A percentile compares a stretch with the other conserved stretches of the same genome.
These are phyloP conservation scores for Reticulitermes lucifugus DNA, from an alignment of 2,888 invertebrate genomes.

Conservation along the genomic window DNA sequence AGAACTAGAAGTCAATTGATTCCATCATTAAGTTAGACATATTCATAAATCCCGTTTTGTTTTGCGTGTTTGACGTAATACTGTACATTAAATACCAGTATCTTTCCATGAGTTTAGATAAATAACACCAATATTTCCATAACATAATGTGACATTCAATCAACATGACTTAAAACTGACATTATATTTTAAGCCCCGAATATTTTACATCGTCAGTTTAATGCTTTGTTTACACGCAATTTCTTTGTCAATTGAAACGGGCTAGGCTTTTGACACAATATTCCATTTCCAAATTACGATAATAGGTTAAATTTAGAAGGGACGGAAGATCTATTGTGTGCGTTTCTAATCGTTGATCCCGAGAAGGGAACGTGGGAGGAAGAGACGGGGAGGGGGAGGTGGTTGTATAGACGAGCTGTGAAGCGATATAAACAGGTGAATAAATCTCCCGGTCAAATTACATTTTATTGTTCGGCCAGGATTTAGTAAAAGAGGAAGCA, in stretches of 20 bases:
- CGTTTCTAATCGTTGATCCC: conserved; percentile 11
- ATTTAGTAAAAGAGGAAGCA: conserved; percentile 27
- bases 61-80: too few species aligned
- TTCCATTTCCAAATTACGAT: conserved; percentile 15
- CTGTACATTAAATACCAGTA: too few species aligned
- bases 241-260: background rate
- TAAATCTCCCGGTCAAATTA: conserved; percentile 48
- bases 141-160: too few species aligned
- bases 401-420: background rate
- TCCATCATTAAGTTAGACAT: too few species aligned
- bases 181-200: too few species aligned
- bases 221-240: background rate
- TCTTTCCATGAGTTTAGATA: too few species aligned
- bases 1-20: too few species aligned
- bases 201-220: background rate
- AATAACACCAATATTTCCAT: too few species aligned
- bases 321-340: conserved; percentile 10
- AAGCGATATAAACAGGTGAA: conserved; percentile 37
- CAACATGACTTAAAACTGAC: too few species aligned
- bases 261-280: conserved; percentile 3
- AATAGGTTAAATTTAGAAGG: background rate
- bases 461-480: conserved; percentile 44
- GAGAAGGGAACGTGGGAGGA: background rate
- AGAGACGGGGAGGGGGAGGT: background rate
- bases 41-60: too few species aligned